Evolutionary conservation across 2,113 vertebrate species (phyloP), one percentile per base, ranked within the genome.

Genomic region (Fulica atra): DNA sequence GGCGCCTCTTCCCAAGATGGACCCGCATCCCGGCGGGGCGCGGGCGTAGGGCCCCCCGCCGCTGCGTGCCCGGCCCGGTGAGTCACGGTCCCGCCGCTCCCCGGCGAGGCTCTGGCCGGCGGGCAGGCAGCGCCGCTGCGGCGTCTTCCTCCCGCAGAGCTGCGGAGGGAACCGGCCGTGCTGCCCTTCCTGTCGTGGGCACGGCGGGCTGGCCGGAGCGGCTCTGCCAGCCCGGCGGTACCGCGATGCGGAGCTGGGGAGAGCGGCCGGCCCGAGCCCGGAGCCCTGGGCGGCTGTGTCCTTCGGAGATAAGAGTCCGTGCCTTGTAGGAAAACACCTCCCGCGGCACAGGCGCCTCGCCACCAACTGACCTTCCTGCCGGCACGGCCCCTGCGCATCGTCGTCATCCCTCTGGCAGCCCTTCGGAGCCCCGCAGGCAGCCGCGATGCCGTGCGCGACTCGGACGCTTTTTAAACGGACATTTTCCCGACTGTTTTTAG

Each of bases 271-370:
- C 20, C 48, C 48, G 48, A 48, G 48, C 48, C 48, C 48, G 10
- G 48, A 20, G 48, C 48, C 20, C n/a, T 8, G 65, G 3, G 10
- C 31, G 11, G 21, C 4, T 3, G 1, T 23, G 51, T 20, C 65
- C 85, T 8, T 6, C 36, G 2, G 80, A 18, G 18, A 1, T 5
- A 2, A 2, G 4, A 77, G 60, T 1, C 54, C 46, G 20, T 20
- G 24, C 64, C 72, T 2, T 0, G 11, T 0, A 3, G 19, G 44
- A 23, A 25, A 76, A 5, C 81, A 11, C 23, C 86, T 56, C 2
- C 16, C 48, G 0, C 92, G 25, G 0, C 64, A 7, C 1, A 0
- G 63, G 2, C 7, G 38, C 54, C 16, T 9, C 9, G 48, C 48
- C 48, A 48, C 48, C 48, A 53, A 0, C 63, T 8, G 3, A 11